Percentiles rank a stretch among this genome's conserved stretches.
Evolutionary conservation across 1,140 invertebrate genomes (phyloP).

Genomic region (Leptinotarsa undecemlineata): DNA sequence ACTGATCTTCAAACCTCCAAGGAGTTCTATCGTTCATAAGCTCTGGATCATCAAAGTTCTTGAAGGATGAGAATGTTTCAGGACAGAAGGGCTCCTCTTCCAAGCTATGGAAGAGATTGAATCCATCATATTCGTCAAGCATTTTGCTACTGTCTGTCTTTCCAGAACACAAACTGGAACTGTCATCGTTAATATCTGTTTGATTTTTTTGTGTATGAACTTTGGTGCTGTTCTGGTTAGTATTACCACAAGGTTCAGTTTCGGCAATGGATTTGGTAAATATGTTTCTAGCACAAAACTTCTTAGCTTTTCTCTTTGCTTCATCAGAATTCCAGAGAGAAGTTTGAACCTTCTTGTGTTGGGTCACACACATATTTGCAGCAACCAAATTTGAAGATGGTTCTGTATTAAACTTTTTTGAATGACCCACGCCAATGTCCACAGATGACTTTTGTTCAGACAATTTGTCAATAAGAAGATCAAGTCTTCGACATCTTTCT

Average conservation of each 20-base stretch:
- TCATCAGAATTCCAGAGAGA: too few species aligned
- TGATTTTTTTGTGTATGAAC: not conserved
- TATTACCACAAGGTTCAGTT: not conserved
- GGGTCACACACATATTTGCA: too few species aligned
- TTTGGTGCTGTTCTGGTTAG: not conserved
- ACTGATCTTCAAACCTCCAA: not conserved
- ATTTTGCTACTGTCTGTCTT: not conserved
- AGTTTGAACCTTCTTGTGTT: too few species aligned
- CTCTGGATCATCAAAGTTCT: not conserved
- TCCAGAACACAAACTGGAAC: not conserved
- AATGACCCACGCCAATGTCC: too few species aligned
- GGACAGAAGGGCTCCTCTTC: not conserved
- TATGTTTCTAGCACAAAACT: not conserved
- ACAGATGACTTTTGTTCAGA: too few species aligned
- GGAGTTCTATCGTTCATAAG: not conserved
- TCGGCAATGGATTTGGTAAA: not conserved
- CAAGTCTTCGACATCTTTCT: not conserved
- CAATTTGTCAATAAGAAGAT: not conserved
- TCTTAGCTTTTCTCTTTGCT: not conserved
- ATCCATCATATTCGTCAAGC: not conserved
- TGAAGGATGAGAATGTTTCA: not conserved
- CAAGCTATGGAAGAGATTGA: constrained; percentile 1
- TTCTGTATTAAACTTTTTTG: too few species aligned
- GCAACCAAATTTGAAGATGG: too few species aligned
- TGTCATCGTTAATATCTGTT: not conserved